Percentiles rank a stretch among this genome's conserved stretches.
phyloP scores from a whole-genome alignment of 1,140 invertebrate species.

The Drosophila burlai region DNA sequence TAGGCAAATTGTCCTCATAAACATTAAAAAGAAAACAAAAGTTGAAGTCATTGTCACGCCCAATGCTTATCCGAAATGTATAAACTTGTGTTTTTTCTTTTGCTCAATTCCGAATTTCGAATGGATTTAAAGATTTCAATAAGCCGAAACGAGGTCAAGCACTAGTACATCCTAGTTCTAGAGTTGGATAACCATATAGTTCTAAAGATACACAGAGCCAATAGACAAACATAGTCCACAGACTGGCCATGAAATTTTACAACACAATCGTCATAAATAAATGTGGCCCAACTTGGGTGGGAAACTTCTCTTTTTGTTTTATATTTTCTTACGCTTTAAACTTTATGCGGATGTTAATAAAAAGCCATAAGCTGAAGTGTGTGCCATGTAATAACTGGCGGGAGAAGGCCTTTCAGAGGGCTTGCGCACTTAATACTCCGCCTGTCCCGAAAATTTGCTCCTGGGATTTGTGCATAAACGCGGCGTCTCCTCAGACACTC shows the following conservation, averaged over 20 bases:
- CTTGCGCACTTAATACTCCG: conserved; percentile 17
- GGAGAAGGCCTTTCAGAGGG: not conserved
- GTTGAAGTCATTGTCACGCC: conserved; percentile 17
- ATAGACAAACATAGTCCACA: not conserved
- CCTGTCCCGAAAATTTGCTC: conserved; percentile 40
- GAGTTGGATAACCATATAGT: conserved; percentile 28
- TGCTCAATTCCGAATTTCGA: not conserved
- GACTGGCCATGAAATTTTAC: conserved; percentile 36
- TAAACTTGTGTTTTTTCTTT: not conserved
- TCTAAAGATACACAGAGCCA: conserved; percentile 5
- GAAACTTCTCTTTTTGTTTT: too few species aligned
- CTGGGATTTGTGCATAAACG: conserved; percentile 56
- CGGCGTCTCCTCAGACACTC: conserved; percentile 38
- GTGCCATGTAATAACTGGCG: conserved; percentile 44
- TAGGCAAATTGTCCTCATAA: conserved; percentile 2
- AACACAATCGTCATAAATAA: conserved; percentile 24
- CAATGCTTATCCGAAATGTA: too few species aligned
- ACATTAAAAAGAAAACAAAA: conserved; percentile 10
- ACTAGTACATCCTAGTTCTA: not conserved
- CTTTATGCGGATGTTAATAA: conserved; percentile 40
- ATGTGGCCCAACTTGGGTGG: too few species aligned
- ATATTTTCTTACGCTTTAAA: conserved; percentile 11
- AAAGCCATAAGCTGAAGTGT: conserved; percentile 50
- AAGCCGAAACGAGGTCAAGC: not conserved
- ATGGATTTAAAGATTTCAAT: conserved; percentile 2